Percentiles rank a stretch among this genome's conserved stretches.
Conservation (phyloP, 1,140 invertebrate genomes). For the Pteromalus puparum region DNA sequence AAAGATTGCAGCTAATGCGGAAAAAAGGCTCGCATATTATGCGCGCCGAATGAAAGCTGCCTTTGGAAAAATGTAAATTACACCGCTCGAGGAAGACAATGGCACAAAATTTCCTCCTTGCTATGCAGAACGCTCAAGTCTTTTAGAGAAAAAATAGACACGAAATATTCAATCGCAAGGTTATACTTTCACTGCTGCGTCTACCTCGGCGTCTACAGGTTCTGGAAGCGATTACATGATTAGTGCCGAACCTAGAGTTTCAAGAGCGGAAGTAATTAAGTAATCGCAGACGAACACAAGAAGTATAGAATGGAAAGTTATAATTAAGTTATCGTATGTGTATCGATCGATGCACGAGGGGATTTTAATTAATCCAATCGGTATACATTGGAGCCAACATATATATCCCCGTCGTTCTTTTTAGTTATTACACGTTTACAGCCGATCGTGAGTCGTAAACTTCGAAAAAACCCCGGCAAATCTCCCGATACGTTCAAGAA, state of each 20-base stretch:
- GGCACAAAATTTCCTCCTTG: slow-evolving; percentile 22
- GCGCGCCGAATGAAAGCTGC: slow-evolving; percentile 25
- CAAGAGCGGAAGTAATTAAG: slow-evolving; percentile 58
- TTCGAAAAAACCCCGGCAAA: no score
- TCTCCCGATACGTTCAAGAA: no score
- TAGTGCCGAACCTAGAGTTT: slow-evolving; percentile 49
- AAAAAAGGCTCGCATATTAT: slow-evolving; percentile 17
- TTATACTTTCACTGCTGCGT: slow-evolving; percentile 59
- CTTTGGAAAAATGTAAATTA: slow-evolving; percentile 37
- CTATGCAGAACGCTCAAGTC: slow-evolving; percentile 22
- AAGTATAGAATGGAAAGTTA: slow-evolving; percentile 11
- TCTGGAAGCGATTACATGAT: slow-evolving; percentile 54
- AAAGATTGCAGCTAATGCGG: slow-evolving; percentile 15
- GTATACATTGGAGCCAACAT: no score
- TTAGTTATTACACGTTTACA: no score
- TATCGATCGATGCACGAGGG: not conserved
- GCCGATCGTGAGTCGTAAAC: no score
- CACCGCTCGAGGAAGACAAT: not conserved
- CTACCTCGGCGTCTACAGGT: slow-evolving; percentile 36
- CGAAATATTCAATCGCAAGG: slow-evolving; percentile 54
- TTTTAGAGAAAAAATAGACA: not conserved
- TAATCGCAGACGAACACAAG: not conserved
- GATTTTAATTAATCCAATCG: not conserved
- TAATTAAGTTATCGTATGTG: not conserved
- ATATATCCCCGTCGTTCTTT: no score